phyloP scores from a whole-genome alignment of 2,797 vertebrate species.

The Schizopygopsis pylzovi region DNA sequence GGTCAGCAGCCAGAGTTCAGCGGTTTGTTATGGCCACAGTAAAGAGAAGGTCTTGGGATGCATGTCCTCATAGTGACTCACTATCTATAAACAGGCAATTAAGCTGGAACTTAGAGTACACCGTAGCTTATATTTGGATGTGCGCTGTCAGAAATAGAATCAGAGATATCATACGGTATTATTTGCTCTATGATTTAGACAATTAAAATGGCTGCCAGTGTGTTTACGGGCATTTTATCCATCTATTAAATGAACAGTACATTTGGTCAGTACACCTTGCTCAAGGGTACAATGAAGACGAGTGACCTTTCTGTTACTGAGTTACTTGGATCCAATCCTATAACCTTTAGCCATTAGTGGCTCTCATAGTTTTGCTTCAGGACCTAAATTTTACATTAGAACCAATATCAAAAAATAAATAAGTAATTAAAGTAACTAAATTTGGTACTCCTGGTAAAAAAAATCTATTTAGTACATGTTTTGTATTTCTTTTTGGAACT shows the following conservation, averaged over 20 bases:
- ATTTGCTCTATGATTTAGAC: slow-evolving; percentile 21
- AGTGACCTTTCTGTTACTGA: neutral
- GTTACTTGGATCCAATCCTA: neutral
- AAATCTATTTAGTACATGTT: no score
- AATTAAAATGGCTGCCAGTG: slow-evolving; percentile 17
- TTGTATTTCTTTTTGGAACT: no score
- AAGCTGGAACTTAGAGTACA: slow-evolving; percentile 27
- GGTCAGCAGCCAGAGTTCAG: slow-evolving; percentile 24
- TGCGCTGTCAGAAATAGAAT: slow-evolving; percentile 25
- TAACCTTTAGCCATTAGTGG: neutral
- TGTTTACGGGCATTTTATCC: slow-evolving; percentile 5
- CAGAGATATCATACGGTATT: slow-evolving; percentile 11
- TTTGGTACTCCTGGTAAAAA: no score
- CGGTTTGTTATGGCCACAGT: slow-evolving; percentile 4
- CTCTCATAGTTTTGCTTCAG: neutral
- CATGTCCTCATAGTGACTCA: slow-evolving; percentile 23
- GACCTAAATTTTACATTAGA: neutral
- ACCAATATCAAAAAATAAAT: neutral
- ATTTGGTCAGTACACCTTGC: neutral
- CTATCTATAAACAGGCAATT: slow-evolving; percentile 40
- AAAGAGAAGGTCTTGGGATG: neutral
- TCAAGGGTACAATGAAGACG: neutral
- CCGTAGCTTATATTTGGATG: slow-evolving; percentile 23
- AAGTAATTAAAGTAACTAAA: no score
- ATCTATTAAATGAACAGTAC: neutral